Percentiles rank a stretch among this genome's conserved stretches.
These are phyloP conservation scores for Colletes collaris DNA, from an alignment of 2,888 invertebrate species.

Conservation along the genomic window DNA sequence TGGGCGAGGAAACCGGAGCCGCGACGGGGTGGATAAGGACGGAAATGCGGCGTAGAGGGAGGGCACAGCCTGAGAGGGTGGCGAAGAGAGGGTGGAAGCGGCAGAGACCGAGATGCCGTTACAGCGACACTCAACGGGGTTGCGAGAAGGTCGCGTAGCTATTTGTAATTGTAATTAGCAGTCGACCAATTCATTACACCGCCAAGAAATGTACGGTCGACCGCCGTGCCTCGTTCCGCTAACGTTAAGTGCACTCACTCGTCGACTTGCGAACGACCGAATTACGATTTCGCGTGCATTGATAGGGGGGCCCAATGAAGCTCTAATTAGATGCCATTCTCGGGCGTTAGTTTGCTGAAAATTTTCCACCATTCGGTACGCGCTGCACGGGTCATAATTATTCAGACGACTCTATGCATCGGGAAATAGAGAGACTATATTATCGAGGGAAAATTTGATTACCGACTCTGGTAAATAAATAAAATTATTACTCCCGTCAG, in stretches of 20 bases:
- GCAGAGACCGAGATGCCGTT: conserved; percentile 11
- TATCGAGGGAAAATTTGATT: background rate
- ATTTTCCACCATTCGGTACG: background rate
- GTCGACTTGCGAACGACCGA: conserved; percentile 14
- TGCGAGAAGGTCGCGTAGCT: conserved; percentile 47
- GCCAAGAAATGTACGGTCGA: conserved; percentile 49
- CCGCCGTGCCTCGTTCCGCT: conserved; percentile 4
- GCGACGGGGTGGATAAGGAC: conserved; percentile 32
- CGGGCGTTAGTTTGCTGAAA: background rate
- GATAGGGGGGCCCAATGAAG: background rate
- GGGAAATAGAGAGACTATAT: background rate
- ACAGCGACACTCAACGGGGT: conserved; percentile 14
- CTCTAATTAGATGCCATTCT: conserved; percentile 1
- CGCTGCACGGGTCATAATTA: background rate
- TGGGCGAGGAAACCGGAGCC: conserved; percentile 25
- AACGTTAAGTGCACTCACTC: conserved; percentile 19
- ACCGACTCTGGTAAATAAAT: too few species aligned
- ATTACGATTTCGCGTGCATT: conserved; percentile 17
- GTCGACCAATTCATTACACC: conserved; percentile 65
- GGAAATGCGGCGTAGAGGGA: background rate
- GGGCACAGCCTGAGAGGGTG: background rate
- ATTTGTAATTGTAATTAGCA: conserved; percentile 73
- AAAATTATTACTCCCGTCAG: too few species aligned
- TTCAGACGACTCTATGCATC: background rate
- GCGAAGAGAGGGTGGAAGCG: conserved; percentile 6